phyloP scores from a whole-genome alignment of 2,888 invertebrate genomes.

The Dyspetes luteomarginatus region DNA sequence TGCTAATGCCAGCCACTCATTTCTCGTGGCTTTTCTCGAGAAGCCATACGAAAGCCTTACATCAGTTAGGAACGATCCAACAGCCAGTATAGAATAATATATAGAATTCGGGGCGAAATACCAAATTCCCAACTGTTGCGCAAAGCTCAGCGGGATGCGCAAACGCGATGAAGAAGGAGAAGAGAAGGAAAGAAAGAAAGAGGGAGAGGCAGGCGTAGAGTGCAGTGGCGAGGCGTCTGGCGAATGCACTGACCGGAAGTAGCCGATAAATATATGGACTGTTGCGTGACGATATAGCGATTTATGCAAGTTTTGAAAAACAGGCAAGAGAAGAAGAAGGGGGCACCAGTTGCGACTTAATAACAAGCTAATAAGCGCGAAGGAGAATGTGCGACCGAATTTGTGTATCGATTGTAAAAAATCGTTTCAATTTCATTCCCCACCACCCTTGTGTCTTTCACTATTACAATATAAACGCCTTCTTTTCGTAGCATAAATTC shows the following conservation, averaged over 20 bases:
- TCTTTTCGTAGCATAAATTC: constrained; percentile 44
- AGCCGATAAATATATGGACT: constrained; percentile 71
- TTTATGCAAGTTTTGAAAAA: too few relatives aligned
- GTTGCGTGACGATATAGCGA: too few relatives aligned
- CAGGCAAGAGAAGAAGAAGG: background rate
- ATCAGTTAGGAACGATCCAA: constrained; percentile 12
- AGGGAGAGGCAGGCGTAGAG: constrained; percentile 72
- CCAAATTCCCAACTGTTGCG: constrained; percentile 78
- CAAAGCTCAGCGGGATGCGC: constrained; percentile 75
- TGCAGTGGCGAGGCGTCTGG: background rate
- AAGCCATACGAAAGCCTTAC: background rate
- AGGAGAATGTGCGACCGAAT: constrained; percentile 9
- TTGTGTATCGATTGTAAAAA: constrained; percentile 35
- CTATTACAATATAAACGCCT: constrained; percentile 9
- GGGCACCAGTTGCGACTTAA: background rate
- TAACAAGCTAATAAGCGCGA: background rate
- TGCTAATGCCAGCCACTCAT: too few relatives aligned
- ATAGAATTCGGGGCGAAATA: constrained; percentile 56
- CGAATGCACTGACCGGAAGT: constrained; percentile 70
- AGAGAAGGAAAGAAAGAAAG: background rate
- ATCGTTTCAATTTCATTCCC: constrained; percentile 27
- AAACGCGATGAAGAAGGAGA: constrained; percentile 66
- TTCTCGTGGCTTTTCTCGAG: background rate
- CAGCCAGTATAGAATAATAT: constrained; percentile 24
- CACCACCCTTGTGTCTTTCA: constrained; percentile 30